A percentile compares a stretch with the other conserved stretches of the same genome.
These are phyloP conservation scores for Anodontia alba DNA, from an alignment of 2,888 invertebrate species.

Conservation along the genomic window DNA sequence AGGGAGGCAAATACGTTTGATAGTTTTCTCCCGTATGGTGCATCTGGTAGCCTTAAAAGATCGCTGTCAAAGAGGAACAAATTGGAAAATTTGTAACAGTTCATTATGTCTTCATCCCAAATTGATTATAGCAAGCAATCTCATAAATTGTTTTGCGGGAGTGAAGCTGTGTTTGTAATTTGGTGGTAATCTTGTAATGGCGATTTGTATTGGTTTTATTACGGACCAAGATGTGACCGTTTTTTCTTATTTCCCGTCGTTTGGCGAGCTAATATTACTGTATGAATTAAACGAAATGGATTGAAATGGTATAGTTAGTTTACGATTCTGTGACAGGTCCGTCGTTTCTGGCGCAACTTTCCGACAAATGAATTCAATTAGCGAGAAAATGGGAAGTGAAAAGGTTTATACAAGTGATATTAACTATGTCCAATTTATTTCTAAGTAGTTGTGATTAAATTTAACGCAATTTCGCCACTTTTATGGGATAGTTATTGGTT, in stretches of 20 bases:
- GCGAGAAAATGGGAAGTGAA: constrained; percentile 50
- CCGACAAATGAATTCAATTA: constrained; percentile 67
- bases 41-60: no score
- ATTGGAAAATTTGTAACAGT: background rate
- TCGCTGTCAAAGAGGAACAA: no score
- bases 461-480: constrained; percentile 57
- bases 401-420: constrained; percentile 54
- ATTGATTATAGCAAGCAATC: background rate
- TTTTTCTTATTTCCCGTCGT: constrained; percentile 50
- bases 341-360: constrained; percentile 39
- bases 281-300: constrained; percentile 55
- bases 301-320: constrained; percentile 60
- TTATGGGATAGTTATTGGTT: constrained; percentile 59
- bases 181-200: constrained; percentile 56
- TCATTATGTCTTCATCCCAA: background rate
- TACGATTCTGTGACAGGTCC: constrained; percentile 56
- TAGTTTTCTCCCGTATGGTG: no score
- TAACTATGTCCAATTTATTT: constrained; percentile 64
- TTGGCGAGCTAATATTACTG: constrained; percentile 64
- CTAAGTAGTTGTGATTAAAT: constrained; percentile 67
- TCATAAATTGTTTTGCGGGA: background rate
- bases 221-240: constrained; percentile 54
- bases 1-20: no score
- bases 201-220: constrained; percentile 58
- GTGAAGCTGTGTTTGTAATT: constrained; percentile 28